These are phyloP conservation scores for Drosophila hawaiiensis DNA, from an alignment of 2,888 invertebrate genomes.

Conservation along the genomic window DNA sequence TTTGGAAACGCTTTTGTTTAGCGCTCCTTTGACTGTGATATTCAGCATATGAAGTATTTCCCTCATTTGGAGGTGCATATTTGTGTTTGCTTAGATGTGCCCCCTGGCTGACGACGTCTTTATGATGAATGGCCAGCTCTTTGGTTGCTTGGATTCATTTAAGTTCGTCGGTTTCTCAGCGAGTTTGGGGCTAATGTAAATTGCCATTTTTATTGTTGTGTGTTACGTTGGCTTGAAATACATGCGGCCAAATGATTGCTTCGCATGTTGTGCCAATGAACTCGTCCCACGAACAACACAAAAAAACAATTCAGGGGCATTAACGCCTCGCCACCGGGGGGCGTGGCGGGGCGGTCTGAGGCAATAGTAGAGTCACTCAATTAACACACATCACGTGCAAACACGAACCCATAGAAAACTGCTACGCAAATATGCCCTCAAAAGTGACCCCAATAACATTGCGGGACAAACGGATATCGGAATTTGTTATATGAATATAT, in stretches of 20 bases:
- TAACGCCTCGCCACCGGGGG: constrained; percentile 30
- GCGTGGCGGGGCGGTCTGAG: neutral
- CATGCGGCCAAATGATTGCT: constrained; percentile 65
- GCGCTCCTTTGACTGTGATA: constrained; percentile 50
- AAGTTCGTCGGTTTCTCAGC: constrained; percentile 12
- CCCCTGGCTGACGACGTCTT: constrained; percentile 26
- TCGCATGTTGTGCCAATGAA: constrained; percentile 76
- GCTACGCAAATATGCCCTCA: constrained; percentile 9
- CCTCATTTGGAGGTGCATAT: constrained; percentile 12
- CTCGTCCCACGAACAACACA: constrained; percentile 34
- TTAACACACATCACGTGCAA: constrained; percentile 57
- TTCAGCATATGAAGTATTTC: constrained; percentile 28
- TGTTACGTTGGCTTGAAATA: constrained; percentile 16
- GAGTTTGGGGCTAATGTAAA: constrained; percentile 60
- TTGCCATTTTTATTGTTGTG: constrained; percentile 55
- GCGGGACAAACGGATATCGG: constrained; percentile 36
- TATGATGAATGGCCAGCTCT: constrained; percentile 47
- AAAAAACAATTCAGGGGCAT: constrained; percentile 42
- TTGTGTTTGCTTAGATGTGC: constrained; percentile 20
- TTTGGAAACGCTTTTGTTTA: constrained; percentile 46
- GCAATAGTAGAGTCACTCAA: constrained; percentile 35
- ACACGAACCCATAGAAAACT: constrained; percentile 12
- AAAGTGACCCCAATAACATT: constrained; percentile 42
- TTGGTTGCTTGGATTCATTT: constrained; percentile 19
- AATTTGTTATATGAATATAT: constrained; percentile 29